Base-by-base conservation (phyloP, 2,888 invertebrate genomes). In the Perizoma flavofasciatum region DNA sequence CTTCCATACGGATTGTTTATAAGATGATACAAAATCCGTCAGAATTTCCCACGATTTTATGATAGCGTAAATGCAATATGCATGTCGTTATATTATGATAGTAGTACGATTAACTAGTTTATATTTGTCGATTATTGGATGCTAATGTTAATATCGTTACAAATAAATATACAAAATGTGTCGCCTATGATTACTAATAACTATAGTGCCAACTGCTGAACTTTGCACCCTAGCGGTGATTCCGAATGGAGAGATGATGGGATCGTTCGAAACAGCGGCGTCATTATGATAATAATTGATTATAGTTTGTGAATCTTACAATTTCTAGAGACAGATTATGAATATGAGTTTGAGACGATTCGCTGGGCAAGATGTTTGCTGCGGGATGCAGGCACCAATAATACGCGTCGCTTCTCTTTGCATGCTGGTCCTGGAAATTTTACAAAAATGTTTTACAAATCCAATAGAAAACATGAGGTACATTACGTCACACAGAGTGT, bases 331-430 rank as follows among this genome's bases (percentile, higher is more conserved):
- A 79, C 74, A 77, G 76, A 78, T 78, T 75, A 73, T 75, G 67
- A 58, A 53, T 68, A 67, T 63, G 70, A 70, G 63, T 67, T 71
- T 64, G 65, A 67, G 74, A 78, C 73, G 77, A 71, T 67, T 72
- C 68, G 76, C 75, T 74, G 74, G 71, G 77, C 75, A 68, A 72
- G 79, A 75, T 54, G 67, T 75, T 69, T 80, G 80, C 81, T 81
- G 79, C 82, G 73, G 81, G 76, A 71, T 77, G 86, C 85, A 84
- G 85, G 85, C 86, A 83, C 84, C 83, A 78, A 73, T 69, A 75
- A 78, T 49, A 62, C 76, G 81, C 78, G 78, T 77, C 72, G 74
- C 73, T 73, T 76, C 73, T 77, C 77, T 76, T 84, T 79, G 85
- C 82, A 81, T 84, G 78, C 79, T 77, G 81, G 82, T 83, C 88